Conservation (phyloP, 2,113 vertebrate species). For the Cebus imitator region DNA sequence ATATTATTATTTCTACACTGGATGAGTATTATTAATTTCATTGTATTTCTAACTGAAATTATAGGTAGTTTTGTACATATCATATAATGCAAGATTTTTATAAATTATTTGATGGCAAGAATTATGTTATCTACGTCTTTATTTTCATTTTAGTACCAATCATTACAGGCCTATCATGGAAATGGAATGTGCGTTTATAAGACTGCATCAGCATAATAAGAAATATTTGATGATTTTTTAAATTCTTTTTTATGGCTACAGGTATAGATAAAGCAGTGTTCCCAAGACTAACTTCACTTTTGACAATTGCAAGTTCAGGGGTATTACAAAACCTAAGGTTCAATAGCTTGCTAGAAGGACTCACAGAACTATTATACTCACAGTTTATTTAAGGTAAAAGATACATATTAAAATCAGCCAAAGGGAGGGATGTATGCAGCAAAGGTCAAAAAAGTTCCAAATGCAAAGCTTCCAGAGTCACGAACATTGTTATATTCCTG, state of each 20-base stretch:
- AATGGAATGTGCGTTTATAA: not conserved
- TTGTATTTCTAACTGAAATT: not conserved
- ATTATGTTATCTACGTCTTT: not conserved
- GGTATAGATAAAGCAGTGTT: not conserved
- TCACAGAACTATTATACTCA: not conserved
- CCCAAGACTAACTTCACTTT: not conserved
- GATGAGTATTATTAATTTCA: not conserved
- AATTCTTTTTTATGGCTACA: not conserved
- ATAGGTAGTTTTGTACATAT: not conserved
- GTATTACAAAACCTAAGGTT: not conserved
- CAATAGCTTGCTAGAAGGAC: not conserved
- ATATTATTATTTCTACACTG: not conserved
- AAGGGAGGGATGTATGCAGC: not conserved
- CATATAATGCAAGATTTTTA: not conserved
- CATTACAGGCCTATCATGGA: not conserved
- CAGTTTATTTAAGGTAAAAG: not conserved
- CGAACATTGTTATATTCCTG: not conserved
- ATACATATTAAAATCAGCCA: not conserved
- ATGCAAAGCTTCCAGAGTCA: not conserved
- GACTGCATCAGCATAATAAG: not conserved
- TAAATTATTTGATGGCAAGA: not conserved
- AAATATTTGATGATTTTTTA: not conserved
- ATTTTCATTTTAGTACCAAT: not conserved
- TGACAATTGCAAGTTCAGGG: not conserved
- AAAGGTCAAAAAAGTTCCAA: not conserved